Evolutionary conservation across 2,113 vertebrate genomes (phyloP).

Genomic region (Corythoichthys haematopterus): DNA sequence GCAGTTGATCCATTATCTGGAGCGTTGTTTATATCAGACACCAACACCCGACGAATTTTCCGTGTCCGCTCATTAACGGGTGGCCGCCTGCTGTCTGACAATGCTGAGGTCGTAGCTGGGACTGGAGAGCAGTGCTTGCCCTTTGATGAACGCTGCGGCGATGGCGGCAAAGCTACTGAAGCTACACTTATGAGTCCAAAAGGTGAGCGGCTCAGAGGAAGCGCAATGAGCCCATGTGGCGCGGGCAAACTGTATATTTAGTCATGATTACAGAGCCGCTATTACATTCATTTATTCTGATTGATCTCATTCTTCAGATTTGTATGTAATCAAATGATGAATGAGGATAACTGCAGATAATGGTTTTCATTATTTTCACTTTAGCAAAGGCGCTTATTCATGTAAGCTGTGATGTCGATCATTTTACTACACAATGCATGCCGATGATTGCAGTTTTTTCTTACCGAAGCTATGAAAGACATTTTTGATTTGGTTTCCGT

Average conservation of each 20-base stretch:
- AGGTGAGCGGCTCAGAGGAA: slow-evolving; percentile 73
- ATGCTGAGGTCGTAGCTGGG: slow-evolving; percentile 91
- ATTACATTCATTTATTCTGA: background rate
- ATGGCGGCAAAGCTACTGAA: slow-evolving; percentile 94
- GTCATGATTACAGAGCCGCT: slow-evolving; percentile 1
- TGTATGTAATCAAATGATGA: slow-evolving; percentile 11
- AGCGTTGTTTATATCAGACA: slow-evolving; percentile 90
- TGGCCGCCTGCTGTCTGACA: slow-evolving; percentile 82
- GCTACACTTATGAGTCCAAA: slow-evolving; percentile 96
- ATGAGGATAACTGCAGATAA: background rate
- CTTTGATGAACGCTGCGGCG: slow-evolving; percentile 94
- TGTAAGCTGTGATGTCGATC: background rate
- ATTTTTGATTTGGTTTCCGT: background rate
- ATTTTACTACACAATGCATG: slow-evolving; percentile 7
- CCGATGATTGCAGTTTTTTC: slow-evolving; percentile 3
- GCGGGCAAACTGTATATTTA: background rate
- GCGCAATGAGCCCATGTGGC: background rate
- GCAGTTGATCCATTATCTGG: slow-evolving; percentile 94
- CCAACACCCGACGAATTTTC: slow-evolving; percentile 92
- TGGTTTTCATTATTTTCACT: slow-evolving; percentile 4
- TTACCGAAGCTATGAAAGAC: background rate
- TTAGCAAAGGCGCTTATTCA: slow-evolving; percentile 7
- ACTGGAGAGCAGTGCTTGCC: slow-evolving; percentile 96
- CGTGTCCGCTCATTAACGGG: slow-evolving; percentile 83
- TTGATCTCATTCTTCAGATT: slow-evolving; percentile 1